Percentiles rank a stretch among this genome's conserved stretches.
Conservation (phyloP, 1,140 invertebrate genomes). For the Harlomillsia oculata region DNA sequence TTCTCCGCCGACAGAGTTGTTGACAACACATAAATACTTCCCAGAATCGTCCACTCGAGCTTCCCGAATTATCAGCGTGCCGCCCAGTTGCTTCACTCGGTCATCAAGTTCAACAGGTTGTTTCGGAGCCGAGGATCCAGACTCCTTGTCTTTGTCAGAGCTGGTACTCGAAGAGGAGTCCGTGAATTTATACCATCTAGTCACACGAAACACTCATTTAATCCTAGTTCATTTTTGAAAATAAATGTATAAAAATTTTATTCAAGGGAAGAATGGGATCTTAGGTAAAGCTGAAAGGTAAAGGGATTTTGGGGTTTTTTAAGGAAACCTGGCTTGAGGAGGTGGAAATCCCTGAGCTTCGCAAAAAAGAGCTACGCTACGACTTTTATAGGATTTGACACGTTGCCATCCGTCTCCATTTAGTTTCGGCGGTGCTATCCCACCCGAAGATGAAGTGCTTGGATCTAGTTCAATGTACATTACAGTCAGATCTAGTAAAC, state of each 20-base stretch:
- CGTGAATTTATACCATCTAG: conserved; percentile 87
- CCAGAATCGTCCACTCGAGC: conserved; percentile 84
- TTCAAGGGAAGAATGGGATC: neutral
- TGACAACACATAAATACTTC: conserved; percentile 83
- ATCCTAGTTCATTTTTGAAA: neutral
- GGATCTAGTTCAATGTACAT: too few relatives aligned
- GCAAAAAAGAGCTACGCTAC: conserved; percentile 41
- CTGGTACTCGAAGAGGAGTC: too few relatives aligned
- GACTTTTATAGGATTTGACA: conserved; percentile 13
- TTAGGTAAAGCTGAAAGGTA: neutral
- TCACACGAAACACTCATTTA: conserved; percentile 40
- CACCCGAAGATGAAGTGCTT: too few relatives aligned
- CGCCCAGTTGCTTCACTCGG: conserved; percentile 82
- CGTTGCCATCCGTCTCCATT: conserved; percentile 35
- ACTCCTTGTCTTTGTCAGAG: too few relatives aligned
- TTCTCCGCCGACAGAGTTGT: conserved; percentile 85
- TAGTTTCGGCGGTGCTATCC: conserved; percentile 47
- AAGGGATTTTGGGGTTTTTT: conserved; percentile 1
- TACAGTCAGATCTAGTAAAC: too few relatives aligned
- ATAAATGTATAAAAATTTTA: conserved; percentile 1
- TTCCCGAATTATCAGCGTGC: conserved; percentile 82
- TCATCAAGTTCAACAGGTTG: conserved; percentile 75
- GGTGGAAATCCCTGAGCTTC: conserved; percentile 41
- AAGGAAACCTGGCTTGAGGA: conserved; percentile 38
- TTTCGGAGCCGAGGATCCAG: too few relatives aligned